Base-by-base conservation (phyloP, 2,888 invertebrate species). In the Lasioglossum oenotherae region DNA sequence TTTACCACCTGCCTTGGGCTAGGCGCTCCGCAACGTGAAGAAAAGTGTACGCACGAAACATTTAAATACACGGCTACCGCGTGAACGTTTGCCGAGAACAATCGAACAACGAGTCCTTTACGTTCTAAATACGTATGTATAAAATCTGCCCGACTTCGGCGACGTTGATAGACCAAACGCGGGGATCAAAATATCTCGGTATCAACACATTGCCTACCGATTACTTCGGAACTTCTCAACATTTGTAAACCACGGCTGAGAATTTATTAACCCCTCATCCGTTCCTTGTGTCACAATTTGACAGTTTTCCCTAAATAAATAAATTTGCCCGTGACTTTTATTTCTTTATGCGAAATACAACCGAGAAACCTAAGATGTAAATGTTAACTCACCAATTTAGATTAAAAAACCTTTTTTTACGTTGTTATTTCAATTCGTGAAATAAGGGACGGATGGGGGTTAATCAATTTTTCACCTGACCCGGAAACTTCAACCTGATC, bases 1-100 rank as follows among this genome's bases (percentile, higher is more conserved):
- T 88, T 89, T 84, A 89, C 88, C 89, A 89, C 89, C 89, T 89
- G 89, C 85, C 87, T 77, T 74, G 69, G 72, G 53, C 88, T 87
- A 86, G 88, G 74, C 82, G 60, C 67, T 79, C 74, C 81, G 86
- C 83, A 81, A 89, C 76, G 53, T 41, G 73, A 74, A 87, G 77
- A 82, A 84, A 81, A 87, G 46, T 77, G 78, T 77, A 74, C 80
- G 67, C 16, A 82, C 69, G 41, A 35, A 86, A 67, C 76, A 87
- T 81, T 78, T 73, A 85, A 81, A 85, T 81, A 80, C 77, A 82
- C 69, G 35, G 41, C 38, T 76, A 69, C 71, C 82, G 69, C 38
- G 74, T 44, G 57, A 71, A 75, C 31, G 23, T 60, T 80, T 60
- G 35, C 60, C 19, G 57, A 19, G 64, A 49, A 80, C 74, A 46